phyloP scores from a whole-genome alignment of 2,888 invertebrate genomes.

The Tinea trinotella region DNA sequence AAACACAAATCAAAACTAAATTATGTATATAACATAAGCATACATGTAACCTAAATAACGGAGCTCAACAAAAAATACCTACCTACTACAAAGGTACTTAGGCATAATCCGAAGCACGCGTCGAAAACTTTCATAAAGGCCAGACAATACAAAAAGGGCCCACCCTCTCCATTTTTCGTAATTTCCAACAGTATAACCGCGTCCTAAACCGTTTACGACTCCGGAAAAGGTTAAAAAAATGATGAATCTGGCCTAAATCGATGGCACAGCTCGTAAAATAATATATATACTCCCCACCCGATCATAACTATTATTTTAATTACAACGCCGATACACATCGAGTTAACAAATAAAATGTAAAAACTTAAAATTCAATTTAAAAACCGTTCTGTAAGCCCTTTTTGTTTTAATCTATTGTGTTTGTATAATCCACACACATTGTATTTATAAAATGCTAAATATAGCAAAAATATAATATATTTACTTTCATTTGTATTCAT shows the following conservation, averaged over 20 bases:
- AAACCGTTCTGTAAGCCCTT: neutral
- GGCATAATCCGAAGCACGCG: constrained; percentile 17
- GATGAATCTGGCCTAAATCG: constrained; percentile 18
- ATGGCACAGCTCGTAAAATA: constrained; percentile 11
- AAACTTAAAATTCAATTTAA: neutral
- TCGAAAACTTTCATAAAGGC: constrained; percentile 46
- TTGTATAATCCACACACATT: neutral
- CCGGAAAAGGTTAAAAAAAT: constrained; percentile 55
- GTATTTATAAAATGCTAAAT: neutral
- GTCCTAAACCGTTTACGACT: constrained; percentile 65
- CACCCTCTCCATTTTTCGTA: constrained; percentile 54
- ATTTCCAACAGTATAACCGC: constrained; percentile 59
- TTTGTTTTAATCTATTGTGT: neutral
- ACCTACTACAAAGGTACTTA: neutral
- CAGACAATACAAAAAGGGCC: constrained; percentile 54
- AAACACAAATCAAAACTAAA: no score
- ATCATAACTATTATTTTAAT: neutral
- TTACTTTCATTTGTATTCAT: neutral
- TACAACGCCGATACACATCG: no score
- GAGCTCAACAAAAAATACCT: neutral
- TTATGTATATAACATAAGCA: neutral
- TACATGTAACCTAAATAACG: neutral
- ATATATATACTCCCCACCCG: neutral
- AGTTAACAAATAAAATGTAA: neutral
- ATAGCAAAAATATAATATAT: neutral